Evolutionary conservation across 2,113 vertebrate genomes (phyloP).

Genomic region (Halichoeres trimaculatus): DNA sequence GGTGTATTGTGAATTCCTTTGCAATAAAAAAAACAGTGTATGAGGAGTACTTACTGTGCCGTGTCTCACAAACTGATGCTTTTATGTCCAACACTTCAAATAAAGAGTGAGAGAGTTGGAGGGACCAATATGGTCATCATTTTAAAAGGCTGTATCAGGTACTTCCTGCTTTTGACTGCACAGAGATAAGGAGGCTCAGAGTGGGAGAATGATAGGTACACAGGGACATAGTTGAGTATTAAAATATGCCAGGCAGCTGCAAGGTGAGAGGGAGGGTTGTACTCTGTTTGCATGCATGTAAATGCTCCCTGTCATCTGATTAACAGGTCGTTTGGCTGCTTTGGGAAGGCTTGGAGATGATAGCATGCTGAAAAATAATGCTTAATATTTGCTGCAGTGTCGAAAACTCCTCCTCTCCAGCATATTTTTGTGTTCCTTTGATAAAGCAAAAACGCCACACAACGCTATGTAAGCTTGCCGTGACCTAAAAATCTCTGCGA

Average conservation of each 20-base stretch:
- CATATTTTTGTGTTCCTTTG: neutral
- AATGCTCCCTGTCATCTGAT: constrained; percentile 9
- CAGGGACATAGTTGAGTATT: constrained; percentile 20
- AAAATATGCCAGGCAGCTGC: constrained; percentile 14
- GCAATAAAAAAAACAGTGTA: constrained; percentile 7
- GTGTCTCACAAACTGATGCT: constrained; percentile 32
- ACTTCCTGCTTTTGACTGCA: constrained; percentile 31
- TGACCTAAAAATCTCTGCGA: constrained; percentile 67
- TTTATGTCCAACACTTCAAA: constrained; percentile 51
- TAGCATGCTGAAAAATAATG: neutral
- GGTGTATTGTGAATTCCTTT: constrained; percentile 33
- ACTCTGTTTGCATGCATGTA: constrained; percentile 7
- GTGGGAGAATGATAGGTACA: neutral
- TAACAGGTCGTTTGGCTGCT: neutral
- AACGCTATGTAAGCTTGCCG: constrained; percentile 17
- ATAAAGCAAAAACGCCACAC: constrained; percentile 6
- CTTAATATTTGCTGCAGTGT: constrained; percentile 3
- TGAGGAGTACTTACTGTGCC: constrained; percentile 45
- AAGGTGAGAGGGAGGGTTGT: neutral
- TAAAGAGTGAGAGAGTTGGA: constrained; percentile 11
- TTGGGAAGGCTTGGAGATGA: neutral
- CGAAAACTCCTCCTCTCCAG: neutral
- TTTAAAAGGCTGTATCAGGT: constrained; percentile 36
- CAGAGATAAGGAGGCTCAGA: constrained; percentile 42
- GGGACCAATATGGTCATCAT: constrained; percentile 24